Base-by-base conservation (phyloP, 1,140 invertebrate species). In the Mya arenaria region DNA sequence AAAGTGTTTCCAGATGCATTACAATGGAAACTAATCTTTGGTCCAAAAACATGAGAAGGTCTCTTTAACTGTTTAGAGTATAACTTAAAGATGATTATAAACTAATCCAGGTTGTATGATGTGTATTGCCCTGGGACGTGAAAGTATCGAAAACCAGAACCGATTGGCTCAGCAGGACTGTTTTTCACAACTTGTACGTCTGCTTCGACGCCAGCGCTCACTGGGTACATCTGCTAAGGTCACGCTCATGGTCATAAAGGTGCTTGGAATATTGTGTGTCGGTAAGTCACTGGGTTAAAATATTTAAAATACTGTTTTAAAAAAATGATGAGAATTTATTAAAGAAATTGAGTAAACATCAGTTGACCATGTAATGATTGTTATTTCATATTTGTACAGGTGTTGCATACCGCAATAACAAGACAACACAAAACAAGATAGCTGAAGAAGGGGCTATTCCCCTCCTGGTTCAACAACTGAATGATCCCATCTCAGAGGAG, bases 241-340 rank as follows among this genome's bases (percentile, higher is more conserved):
- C 8, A 83, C 92, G 37, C 86, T 91, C 0, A 90, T 89, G 89
- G 91, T 91, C 52, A 91, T 93, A 32, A 89, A 90, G 83, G 89
- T 90, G 28, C 75, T 93, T 66, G 92, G 91, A 73, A 91, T 90
- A 71, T 87, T 93, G 34, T 93, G 92, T 90, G 88, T 93, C 0
- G 92, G 92, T 92, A 83, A 90, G 91, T 80, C 10, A 32, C 34
- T 5, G 62, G 17, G 37, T 6, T 17, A 34, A 25, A n/a, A n/a
- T n/a, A n/a, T n/a, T n/a, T n/a, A n/a, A n/a, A n/a, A n/a, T n/a
- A 48, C 10, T 48, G n/a, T 13, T 48, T 48, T 48, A 48, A 10
- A 48, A 13, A n/a, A 48, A 48, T 13, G n/a, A n/a, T n/a, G n/a
- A n/a, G n/a, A n/a, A n/a, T 48, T 48, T 48, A n/a, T n/a, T 48